Evolutionary conservation across 2,797 vertebrate species (phyloP).

Genomic region (Odontamblyopus lacepedii): DNA sequence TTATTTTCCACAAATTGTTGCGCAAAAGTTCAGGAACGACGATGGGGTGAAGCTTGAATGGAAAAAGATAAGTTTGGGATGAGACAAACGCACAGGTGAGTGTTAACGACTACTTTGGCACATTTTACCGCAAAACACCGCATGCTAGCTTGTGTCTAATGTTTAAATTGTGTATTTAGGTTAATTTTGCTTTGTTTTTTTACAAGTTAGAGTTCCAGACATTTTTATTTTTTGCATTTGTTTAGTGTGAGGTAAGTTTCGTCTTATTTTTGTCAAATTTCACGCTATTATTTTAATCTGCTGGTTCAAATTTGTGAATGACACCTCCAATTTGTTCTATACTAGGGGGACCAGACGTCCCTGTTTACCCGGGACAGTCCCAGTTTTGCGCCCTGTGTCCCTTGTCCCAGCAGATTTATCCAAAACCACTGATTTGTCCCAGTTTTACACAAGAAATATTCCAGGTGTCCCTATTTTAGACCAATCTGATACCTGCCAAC

Average conservation of each 20-base stretch:
- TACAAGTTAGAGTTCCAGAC: not conserved
- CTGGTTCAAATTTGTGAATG: not conserved
- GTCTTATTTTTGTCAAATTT: not conserved
- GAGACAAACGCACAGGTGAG: constrained; percentile 43
- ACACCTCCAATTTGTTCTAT: not conserved
- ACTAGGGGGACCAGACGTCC: too few species aligned
- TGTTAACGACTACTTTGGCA: not conserved
- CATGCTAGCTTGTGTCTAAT: too few species aligned
- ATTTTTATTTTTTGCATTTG: not conserved
- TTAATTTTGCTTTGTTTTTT: not conserved
- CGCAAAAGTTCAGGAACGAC: constrained; percentile 17
- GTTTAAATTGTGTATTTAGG: not conserved
- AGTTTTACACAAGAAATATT: too few species aligned
- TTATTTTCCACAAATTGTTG: not conserved
- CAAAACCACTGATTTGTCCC: too few species aligned
- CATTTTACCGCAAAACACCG: not conserved
- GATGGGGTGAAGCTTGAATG: constrained; percentile 53
- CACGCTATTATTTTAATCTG: not conserved
- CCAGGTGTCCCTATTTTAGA: too few species aligned
- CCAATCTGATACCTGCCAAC: too few species aligned
- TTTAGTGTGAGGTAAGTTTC: not conserved
- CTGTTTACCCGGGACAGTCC: too few species aligned
- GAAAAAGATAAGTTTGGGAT: constrained; percentile 25
- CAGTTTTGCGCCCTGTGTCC: too few species aligned
- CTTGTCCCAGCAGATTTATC: too few species aligned